Evolutionary conservation across 2,113 vertebrate species (phyloP), one percentile per base, ranked within the genome.

Genomic region (Amphilophus citrinellus): DNA sequence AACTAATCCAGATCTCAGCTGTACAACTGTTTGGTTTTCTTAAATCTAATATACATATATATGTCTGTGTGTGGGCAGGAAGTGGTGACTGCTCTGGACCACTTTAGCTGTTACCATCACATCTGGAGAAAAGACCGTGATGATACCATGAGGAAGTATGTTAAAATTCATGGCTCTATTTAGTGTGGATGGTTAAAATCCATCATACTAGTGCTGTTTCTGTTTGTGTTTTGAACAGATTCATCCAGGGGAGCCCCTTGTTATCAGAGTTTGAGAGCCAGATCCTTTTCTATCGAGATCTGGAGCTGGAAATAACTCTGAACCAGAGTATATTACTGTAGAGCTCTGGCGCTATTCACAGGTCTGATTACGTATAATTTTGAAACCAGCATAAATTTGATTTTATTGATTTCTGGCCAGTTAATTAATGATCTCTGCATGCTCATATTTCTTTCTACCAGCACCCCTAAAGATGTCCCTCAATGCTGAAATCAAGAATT

Each of bases 201-300:
- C 7, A 24, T 20, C 1, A 24, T 30, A 10, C 3, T 3, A 17
- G 39, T 30, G 32, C 66, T 2, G n/a, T 27, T 77, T 10, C 22
- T 47, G 37, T 50, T 56, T 39, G 27, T 73, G 44, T n/a, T 73
- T 53, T 73, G 27, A 44, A 37, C 78, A 94, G 93, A 42, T 96
- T 98, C 68, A 91, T 96, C 86, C 85, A 91, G 81, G 95, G 93
- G 53, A 97, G 86, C n/a, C n/a, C n/a, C n/a, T n/a, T n/a, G n/a
- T n/a, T 99, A 2, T 97, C 96, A 44, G 97, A 98, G 86, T 98
- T 98, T 95, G 98, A 99, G 93, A 97, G 96, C 53, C 97, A 97
- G 94, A 98, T 99, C 86, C 88, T 98, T 68, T 96, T 95, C 93
- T 98, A 98, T 90, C 95, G 89, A 95, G 95, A 96, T 77, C 88